These are phyloP conservation scores for Coregonus clupeaformis DNA, from an alignment of 2,113 vertebrate genomes.

Conservation along the genomic window DNA sequence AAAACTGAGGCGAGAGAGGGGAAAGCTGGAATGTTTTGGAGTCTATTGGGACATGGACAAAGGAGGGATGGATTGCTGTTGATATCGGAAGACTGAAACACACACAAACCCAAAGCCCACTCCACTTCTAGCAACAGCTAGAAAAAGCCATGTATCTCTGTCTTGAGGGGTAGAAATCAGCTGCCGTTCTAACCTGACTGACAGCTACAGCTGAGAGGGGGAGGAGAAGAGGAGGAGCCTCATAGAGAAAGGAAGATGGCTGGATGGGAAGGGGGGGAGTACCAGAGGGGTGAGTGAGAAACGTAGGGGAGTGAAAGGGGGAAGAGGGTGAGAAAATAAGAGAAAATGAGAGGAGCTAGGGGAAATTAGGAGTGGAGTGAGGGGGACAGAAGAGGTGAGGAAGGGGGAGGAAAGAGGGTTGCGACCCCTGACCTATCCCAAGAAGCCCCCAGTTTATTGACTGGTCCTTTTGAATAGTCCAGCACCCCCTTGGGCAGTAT, in stretches of 20 bases:
- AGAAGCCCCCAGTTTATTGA: no score
- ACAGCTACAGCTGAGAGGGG: constrained; percentile 68
- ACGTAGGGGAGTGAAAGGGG: not conserved
- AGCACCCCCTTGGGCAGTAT: no score
- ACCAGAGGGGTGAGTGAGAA: not conserved
- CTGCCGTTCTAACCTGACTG: constrained; percentile 55
- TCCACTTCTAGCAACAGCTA: constrained; percentile 24
- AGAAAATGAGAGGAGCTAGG: not conserved
- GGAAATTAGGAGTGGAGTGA: not conserved
- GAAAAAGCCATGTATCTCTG: not conserved
- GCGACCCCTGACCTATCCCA: no score
- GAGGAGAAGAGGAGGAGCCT: constrained; percentile 12
- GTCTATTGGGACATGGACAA: not conserved
- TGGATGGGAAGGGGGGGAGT: not conserved
- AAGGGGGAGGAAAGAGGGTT: not conserved
- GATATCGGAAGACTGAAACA: not conserved
- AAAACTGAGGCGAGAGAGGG: not conserved
- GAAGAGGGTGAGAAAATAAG: not conserved
- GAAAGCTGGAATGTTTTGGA: not conserved
- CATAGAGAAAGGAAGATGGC: not conserved
- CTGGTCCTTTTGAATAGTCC: no score
- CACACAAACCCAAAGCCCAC: not conserved
- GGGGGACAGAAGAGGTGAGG: no score
- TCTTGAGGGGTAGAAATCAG: constrained; percentile 35
- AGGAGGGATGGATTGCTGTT: not conserved